These are phyloP conservation scores for Pogonus chalceus DNA, from an alignment of 1,140 invertebrate genomes.

Conservation along the genomic window DNA sequence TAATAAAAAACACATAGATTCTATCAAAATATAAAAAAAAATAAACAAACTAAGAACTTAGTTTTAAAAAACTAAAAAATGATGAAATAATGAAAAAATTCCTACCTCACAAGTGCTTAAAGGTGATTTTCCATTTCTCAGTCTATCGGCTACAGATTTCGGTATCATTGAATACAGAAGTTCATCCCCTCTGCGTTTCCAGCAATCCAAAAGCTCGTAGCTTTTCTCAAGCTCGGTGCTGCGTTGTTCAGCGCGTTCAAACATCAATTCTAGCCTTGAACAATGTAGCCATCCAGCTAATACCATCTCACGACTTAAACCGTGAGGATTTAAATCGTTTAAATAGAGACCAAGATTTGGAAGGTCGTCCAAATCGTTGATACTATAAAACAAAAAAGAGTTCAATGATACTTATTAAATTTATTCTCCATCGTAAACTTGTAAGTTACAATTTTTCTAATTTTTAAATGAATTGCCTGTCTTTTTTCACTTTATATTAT, in stretches of 20 bases:
- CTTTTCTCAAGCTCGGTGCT: constrained; percentile 63
- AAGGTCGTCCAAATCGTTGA: constrained; percentile 75
- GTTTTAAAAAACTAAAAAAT: neutral
- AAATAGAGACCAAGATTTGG: constrained; percentile 66
- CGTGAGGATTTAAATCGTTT: constrained; percentile 79
- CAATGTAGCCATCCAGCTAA: constrained; percentile 80
- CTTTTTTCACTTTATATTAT: too few species aligned
- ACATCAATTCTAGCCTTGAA: constrained; percentile 71
- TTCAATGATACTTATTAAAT: neutral
- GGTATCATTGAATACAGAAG: constrained; percentile 91
- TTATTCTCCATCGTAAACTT: neutral
- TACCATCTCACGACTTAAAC: constrained; percentile 74
- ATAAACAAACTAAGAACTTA: constrained; percentile 5
- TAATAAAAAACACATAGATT: too few species aligned
- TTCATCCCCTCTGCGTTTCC: constrained; percentile 79
- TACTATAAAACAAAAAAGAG: constrained; percentile 40
- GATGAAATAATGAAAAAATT: constrained; percentile 8
- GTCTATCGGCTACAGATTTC: constrained; percentile 57
- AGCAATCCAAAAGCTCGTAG: constrained; percentile 60
- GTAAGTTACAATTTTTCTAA: too few species aligned
- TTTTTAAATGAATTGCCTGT: too few species aligned
- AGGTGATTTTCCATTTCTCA: constrained; percentile 58
- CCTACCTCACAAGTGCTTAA: constrained; percentile 65
- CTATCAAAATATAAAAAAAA: too few species aligned
- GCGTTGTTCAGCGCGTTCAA: constrained; percentile 67